Evolutionary conservation across 1,140 invertebrate genomes (phyloP), one percentile per base, ranked within the genome.

Genomic region (Campoletis sonorensis): DNA sequence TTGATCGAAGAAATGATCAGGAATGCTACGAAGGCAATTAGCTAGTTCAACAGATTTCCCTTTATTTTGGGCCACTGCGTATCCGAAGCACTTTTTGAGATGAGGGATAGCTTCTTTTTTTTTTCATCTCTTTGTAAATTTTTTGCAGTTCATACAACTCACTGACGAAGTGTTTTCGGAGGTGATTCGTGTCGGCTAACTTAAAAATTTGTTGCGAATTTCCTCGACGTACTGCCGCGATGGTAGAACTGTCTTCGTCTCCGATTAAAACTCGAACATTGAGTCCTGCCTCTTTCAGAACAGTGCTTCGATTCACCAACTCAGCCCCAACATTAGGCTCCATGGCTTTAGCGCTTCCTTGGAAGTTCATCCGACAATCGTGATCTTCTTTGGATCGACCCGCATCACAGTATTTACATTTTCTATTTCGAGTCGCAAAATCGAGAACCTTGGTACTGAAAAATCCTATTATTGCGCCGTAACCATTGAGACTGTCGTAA

Each of bases 311-410:
- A 79, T 82, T 82, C 0, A 78, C 26, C 67, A 78, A 10, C 8
- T 51, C 75, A n/a, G n/a, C n/a, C n/a, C n/a, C n/a, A n/a, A n/a
- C n/a, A n/a, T n/a, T n/a, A 13, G 81, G 45, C 58, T 82, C 75
- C 76, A 82, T 82, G 0, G 81, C 81, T 73, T 82, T 71, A 10
- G 81, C 81, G 37, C 76, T 82, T 71, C 67, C 81, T 72, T 79
- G 37, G 40, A 82, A 82, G 67, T 82, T 82, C 18, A 40, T 40
- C 0, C 81, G 45, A 71, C 81, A 82, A 79, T 82, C 81, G 21
- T 79, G 76, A 72, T 79, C 75, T 72, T 79, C 67, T 54, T 79
- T 79, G 0, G 45, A 0, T 26, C 40, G 67, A 26, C 75, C 75
- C 1, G 26, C 21, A 37, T 78, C 67, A 79, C 76, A 82, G 18